phyloP scores from a whole-genome alignment of 2,888 invertebrate species.

The Byasa hedistus region DNA sequence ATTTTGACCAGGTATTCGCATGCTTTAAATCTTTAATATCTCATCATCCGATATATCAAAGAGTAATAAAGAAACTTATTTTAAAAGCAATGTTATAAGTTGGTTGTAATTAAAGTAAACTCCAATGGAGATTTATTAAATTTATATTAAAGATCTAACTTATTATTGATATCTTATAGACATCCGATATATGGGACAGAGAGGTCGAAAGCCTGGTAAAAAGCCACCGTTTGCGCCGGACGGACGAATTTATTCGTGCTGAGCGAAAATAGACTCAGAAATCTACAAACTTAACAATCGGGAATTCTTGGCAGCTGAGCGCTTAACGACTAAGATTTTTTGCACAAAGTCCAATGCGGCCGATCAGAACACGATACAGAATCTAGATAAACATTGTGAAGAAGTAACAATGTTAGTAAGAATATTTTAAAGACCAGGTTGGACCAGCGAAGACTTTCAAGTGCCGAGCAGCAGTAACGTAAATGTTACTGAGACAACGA shows the following conservation, averaged over 20 bases:
- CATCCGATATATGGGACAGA: slow-evolving; percentile 5
- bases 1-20: no score
- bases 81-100: no score
- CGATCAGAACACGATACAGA: not conserved
- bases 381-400: slow-evolving; percentile 4
- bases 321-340: slow-evolving; percentile 31
- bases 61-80: no score
- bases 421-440: no score
- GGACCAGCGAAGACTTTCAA: no score
- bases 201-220: slow-evolving; percentile 33
- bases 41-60: no score
- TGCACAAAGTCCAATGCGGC: slow-evolving; percentile 34
- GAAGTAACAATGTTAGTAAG: no score
- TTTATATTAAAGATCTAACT: not conserved
- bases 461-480: no score
- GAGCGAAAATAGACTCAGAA: slow-evolving; percentile 45
- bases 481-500: no score
- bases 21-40: no score
- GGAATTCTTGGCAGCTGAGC: slow-evolving; percentile 59
- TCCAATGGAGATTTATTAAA: not conserved
- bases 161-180: not conserved
- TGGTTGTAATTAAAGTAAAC: no score
- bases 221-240: slow-evolving; percentile 33
- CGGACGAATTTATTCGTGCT: slow-evolving; percentile 38
- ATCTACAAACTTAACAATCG: slow-evolving; percentile 44